Base-by-base conservation (phyloP, 2,888 invertebrate species). In the Muschampia plurimacula region DNA sequence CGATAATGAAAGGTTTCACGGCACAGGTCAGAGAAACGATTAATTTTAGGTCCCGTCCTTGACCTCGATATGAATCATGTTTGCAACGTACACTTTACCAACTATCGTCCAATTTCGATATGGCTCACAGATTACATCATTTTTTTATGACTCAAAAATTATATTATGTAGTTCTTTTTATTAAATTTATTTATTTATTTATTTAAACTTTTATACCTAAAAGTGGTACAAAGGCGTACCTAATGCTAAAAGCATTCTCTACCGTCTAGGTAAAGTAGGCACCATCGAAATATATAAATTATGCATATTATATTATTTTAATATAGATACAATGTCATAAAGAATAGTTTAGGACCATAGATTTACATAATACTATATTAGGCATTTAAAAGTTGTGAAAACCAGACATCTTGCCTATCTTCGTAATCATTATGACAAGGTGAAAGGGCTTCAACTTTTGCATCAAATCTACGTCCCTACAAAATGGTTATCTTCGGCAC, bases 401-500 rank as follows among this genome's bases (percentile, higher is more conserved):
- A 10, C 22, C 22, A 64, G 22, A 8, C 15, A 15, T n/a, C 13
- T 28, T 9, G 6, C n/a, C 9, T 65, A 22, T 36, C 0, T 41
- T 1, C 10, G 8, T 28, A 59, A 66, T 66, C 3, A 15, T 52
- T 36, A 36, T 52, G 46, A 36, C 36, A 55, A 41, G 52, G 67
- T 57, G 67, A 67, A 67, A 55, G 39, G 55, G 55, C 66, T 55
- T 39, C 55, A 55, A 55, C 39, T 55, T 67, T 36, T 67, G 15
- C 15, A 8, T 52, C 39, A 67, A 64, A 41, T 9, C 46, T 32
- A 70, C 57, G 32, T 60, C 49, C n/a, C 57, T 28, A 46, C 71
- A 66, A 60, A 65, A 71, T n/a, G 59, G 59, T 59, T 64, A 39
- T 59, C 64, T 65, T 66, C 65, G 46, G 44, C 64, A 70, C 44